phyloP scores from a whole-genome alignment of 2,113 vertebrate species.

The Morone chrysops region DNA sequence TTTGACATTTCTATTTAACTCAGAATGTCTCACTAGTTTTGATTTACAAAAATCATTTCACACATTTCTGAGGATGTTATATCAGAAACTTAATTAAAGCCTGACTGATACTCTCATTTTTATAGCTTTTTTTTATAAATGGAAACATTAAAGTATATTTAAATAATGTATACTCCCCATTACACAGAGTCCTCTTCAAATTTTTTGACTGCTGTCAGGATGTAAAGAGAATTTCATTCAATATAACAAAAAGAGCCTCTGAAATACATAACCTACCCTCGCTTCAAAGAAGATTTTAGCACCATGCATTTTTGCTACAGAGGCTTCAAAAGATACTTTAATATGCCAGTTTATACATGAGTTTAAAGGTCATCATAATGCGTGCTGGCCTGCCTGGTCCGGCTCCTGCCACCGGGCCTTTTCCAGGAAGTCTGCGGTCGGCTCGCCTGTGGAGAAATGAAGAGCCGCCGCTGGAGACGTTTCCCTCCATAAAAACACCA shows the following conservation, averaged over 20 bases:
- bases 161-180: not conserved
- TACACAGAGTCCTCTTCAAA: not conserved
- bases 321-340: not conserved
- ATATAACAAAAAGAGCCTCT: too few relatives aligned
- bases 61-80: not conserved
- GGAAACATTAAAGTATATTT: not conserved
- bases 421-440: constrained; percentile 79
- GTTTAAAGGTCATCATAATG: constrained; percentile 20
- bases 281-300: too few relatives aligned
- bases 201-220: not conserved
- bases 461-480: constrained; percentile 81
- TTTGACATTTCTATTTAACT: not conserved
- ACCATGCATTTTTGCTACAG: not conserved
- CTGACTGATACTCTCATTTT: too few relatives aligned
- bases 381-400: not conserved
- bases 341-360: not conserved
- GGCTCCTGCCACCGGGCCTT: constrained; percentile 21
- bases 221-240: not conserved
- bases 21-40: not conserved
- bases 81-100: not conserved
- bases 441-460: constrained; percentile 78
- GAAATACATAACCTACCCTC: too few relatives aligned
- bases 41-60: not conserved
- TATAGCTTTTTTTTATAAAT: too few relatives aligned
- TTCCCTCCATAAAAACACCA: constrained; percentile 78